Conservation (phyloP, 2,888 invertebrate species). For the Drosophila gaucha region DNA sequence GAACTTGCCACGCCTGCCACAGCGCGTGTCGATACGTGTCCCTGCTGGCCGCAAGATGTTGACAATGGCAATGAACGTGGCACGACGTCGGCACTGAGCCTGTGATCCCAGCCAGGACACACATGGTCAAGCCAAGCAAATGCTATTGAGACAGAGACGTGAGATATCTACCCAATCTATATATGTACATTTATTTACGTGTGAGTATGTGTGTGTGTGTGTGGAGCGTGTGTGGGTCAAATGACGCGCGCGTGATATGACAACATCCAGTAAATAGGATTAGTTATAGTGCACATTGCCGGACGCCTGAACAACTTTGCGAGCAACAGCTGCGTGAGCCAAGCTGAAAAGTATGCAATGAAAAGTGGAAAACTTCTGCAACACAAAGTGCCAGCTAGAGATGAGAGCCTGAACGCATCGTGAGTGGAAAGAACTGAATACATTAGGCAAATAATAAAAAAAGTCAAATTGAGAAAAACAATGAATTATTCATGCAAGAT, state of each 20-base stretch:
- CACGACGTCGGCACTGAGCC: slow-evolving; percentile 18
- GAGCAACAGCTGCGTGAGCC: slow-evolving; percentile 64
- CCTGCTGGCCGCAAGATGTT: slow-evolving; percentile 72
- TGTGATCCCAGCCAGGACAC: slow-evolving; percentile 9
- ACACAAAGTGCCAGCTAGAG: slow-evolving; percentile 26
- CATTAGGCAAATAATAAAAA: too few relatives aligned
- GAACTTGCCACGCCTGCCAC: background rate
- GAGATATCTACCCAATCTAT: slow-evolving; percentile 32
- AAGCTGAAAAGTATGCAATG: slow-evolving; percentile 67
- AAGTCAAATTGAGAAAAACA: too few relatives aligned
- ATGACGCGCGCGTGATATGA: slow-evolving; percentile 73
- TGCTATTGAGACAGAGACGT: slow-evolving; percentile 41
- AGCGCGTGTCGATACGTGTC: slow-evolving; percentile 51
- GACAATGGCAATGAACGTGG: slow-evolving; percentile 78
- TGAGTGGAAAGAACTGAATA: background rate
- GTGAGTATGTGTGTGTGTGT: slow-evolving; percentile 2
- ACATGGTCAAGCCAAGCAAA: slow-evolving; percentile 55
- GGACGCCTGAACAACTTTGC: slow-evolving; percentile 25
- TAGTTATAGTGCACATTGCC: slow-evolving; percentile 55
- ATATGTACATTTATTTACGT: background rate
- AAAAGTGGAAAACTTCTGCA: slow-evolving; percentile 61
- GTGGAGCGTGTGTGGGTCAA: slow-evolving; percentile 58
- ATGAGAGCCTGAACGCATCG: slow-evolving; percentile 12
- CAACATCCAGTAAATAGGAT: slow-evolving; percentile 70
- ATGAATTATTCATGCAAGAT: too few relatives aligned